Evolutionary conservation across 2,888 invertebrate genomes (phyloP).

Genomic region (Syrphus vitripennis): DNA sequence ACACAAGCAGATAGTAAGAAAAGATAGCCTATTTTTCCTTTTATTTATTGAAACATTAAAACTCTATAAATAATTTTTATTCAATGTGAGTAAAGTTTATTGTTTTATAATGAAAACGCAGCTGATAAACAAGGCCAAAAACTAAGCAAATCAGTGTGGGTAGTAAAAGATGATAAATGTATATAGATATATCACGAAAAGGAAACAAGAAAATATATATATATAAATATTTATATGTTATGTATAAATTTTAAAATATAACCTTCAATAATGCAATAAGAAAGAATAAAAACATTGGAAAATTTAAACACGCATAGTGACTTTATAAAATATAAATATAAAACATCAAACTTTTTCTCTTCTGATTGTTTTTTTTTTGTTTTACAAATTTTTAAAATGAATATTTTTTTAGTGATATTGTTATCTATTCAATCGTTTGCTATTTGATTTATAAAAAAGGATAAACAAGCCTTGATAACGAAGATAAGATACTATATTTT

Average conservation of each 20-base stretch:
- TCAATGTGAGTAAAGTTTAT: background rate
- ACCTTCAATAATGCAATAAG: background rate
- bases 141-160: slow-evolving; percentile 15
- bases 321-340: background rate
- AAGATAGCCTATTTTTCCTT: background rate
- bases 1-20: background rate
- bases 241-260: too few relatives aligned
- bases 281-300: background rate
- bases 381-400: background rate
- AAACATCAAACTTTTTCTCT: background rate
- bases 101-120: slow-evolving; percentile 13
- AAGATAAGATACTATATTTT: background rate
- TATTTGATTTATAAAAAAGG: background rate
- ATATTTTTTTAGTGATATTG: background rate
- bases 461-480: background rate
- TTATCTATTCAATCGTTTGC: background rate
- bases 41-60: slow-evolving; percentile 1
- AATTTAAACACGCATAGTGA: background rate
- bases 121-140: slow-evolving; percentile 13
- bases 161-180: background rate
- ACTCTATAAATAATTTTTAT: slow-evolving; percentile 16
- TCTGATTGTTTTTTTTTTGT: background rate
- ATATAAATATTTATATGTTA: background rate
- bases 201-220: background rate
- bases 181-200: too few relatives aligned